Evolutionary conservation across 2,888 invertebrate species (phyloP).

Genomic region (Acanthosoma haemorrhoidale): DNA sequence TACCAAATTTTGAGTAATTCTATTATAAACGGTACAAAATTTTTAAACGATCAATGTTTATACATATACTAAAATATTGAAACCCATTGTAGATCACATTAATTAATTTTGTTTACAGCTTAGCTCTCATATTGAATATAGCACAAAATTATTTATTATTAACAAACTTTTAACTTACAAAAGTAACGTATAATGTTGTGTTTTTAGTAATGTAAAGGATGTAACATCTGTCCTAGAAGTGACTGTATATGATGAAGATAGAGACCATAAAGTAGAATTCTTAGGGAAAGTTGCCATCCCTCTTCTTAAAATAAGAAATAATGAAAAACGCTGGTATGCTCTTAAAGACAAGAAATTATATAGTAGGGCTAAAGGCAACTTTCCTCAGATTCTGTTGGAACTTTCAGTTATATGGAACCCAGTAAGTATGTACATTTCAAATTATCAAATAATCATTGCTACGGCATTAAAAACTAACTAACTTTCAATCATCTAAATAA

Average conservation of each 20-base stretch:
- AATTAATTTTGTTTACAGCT: too few relatives aligned
- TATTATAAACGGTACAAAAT: too few relatives aligned
- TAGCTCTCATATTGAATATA: too few relatives aligned
- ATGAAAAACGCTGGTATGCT: slow-evolving; percentile 92
- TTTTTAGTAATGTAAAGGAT: slow-evolving; percentile 80
- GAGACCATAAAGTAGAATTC: slow-evolving; percentile 97
- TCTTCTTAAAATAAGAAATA: slow-evolving; percentile 75
- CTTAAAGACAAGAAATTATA: slow-evolving; percentile 92
- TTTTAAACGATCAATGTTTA: too few relatives aligned
- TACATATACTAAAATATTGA: too few relatives aligned
- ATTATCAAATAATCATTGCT: neutral
- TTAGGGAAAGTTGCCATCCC: slow-evolving; percentile 89
- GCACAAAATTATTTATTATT: too few relatives aligned
- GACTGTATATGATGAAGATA: slow-evolving; percentile 95
- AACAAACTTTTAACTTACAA: too few relatives aligned
- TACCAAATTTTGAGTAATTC: too few relatives aligned
- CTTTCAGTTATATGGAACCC: slow-evolving; percentile 90
- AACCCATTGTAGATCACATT: too few relatives aligned
- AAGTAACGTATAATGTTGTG: too few relatives aligned
- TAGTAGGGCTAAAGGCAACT: slow-evolving; percentile 83
- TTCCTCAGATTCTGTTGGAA: slow-evolving; percentile 84
- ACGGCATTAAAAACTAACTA: neutral
- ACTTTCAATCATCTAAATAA: neutral
- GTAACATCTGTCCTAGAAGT: slow-evolving; percentile 90
- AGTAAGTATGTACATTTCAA: slow-evolving; percentile 49